phyloP scores from a whole-genome alignment of 2,113 vertebrate species.

The Brachyistius frenatus region DNA sequence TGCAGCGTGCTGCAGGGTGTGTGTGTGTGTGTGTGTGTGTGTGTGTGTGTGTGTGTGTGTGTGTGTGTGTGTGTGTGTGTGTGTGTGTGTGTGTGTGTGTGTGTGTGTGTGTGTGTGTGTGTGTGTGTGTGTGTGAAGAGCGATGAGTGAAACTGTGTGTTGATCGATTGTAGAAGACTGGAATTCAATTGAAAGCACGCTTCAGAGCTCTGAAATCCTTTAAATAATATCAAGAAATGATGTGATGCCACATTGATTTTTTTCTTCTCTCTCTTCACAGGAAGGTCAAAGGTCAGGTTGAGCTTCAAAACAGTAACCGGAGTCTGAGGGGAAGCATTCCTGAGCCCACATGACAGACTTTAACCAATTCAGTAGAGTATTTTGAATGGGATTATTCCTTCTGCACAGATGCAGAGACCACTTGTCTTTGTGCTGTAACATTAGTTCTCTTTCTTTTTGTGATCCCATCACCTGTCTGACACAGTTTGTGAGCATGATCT shows the following conservation, averaged over 20 bases:
- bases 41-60: too few relatives aligned
- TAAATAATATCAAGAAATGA: constrained; percentile 40
- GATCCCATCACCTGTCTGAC: too few relatives aligned
- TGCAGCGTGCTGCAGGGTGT: background rate
- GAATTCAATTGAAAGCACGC: constrained; percentile 35
- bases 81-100: too few relatives aligned
- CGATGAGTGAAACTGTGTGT: constrained; percentile 9
- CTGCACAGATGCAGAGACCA: background rate
- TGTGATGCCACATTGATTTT: constrained; percentile 30
- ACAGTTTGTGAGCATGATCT: too few relatives aligned
- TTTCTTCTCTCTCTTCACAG: background rate
- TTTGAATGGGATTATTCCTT: background rate
- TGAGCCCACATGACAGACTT: background rate
- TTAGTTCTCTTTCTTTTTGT: too few relatives aligned
- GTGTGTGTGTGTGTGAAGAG: too few relatives aligned
- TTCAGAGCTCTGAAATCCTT: constrained; percentile 36
- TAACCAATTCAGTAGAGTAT: background rate
- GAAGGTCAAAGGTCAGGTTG: constrained; percentile 35
- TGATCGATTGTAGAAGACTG: constrained; percentile 28
- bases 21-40: too few relatives aligned
- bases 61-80: too few relatives aligned
- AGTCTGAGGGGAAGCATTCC: background rate
- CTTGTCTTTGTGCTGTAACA: too few relatives aligned
- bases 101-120: too few relatives aligned
- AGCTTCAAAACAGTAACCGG: background rate